Conservation (phyloP, 2,888 invertebrate species). For the Himalopsyche japonica region DNA sequence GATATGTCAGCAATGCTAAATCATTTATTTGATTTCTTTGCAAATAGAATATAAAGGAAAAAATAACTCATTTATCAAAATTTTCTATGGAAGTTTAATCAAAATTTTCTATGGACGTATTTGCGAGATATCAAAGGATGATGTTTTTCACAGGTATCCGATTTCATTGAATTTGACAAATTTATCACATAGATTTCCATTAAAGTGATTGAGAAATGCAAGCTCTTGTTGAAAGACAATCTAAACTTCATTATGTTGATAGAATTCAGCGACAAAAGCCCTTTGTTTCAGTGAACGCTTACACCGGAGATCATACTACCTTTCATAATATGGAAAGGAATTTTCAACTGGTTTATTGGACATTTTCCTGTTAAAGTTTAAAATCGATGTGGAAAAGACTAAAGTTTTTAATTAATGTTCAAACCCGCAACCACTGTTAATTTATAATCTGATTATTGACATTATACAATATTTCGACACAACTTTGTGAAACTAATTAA, state of each 20-base stretch:
- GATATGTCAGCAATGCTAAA: too few species aligned
- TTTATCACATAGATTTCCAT: background rate
- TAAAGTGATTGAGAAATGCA: background rate
- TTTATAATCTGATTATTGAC: too few species aligned
- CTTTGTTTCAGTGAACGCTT: slow-evolving; percentile 8
- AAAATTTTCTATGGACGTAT: background rate
- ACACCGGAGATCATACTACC: background rate
- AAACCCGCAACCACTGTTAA: too few species aligned
- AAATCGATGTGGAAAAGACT: too few species aligned
- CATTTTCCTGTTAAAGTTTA: too few species aligned
- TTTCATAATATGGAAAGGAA: background rate
- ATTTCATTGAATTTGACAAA: background rate
- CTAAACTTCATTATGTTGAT: slow-evolving; percentile 29
- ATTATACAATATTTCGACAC: too few species aligned
- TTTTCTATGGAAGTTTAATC: background rate
- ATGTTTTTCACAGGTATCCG: background rate
- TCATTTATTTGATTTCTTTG: too few species aligned
- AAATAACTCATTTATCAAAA: too few species aligned
- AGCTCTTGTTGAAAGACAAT: slow-evolving; percentile 5
- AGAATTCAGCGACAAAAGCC: slow-evolving; percentile 23
- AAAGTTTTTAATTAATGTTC: too few species aligned
- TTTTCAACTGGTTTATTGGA: background rate
- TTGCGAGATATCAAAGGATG: background rate
- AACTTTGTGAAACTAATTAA: too few species aligned
- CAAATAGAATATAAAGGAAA: too few species aligned